Evolutionary conservation across 2,888 invertebrate species (phyloP).

Genomic region (Clepsis dumicolana): DNA sequence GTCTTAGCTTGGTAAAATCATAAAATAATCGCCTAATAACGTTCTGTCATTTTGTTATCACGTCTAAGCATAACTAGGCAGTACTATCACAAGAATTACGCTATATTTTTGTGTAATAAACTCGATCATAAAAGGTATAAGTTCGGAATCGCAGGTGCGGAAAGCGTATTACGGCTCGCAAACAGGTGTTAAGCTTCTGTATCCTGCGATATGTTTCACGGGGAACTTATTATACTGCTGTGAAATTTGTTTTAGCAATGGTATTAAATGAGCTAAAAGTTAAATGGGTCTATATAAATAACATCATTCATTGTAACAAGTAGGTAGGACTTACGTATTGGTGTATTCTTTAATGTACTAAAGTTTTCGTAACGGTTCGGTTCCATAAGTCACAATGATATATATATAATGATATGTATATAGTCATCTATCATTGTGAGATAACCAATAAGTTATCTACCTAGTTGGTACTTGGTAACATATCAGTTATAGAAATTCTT

Average conservation of each 20-base stretch:
- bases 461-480: no score
- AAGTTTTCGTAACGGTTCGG: no score
- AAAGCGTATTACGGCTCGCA: conserved; percentile 80
- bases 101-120: conserved; percentile 15
- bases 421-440: no score
- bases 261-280: conserved; percentile 6
- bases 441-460: no score
- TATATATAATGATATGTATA: no score
- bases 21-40: background rate
- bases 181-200: conserved; percentile 81
- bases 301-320: background rate
- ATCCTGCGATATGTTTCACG: conserved; percentile 54
- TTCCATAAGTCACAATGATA: no score
- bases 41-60: background rate
- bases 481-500: no score
- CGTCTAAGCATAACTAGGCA: background rate
- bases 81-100: background rate
- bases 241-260: conserved; percentile 9
- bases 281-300: background rate
- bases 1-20: background rate
- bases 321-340: no score
- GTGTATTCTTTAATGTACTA: no score
- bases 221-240: conserved; percentile 9
- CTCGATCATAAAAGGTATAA: conserved; percentile 54
- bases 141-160: conserved; percentile 79